Evolutionary conservation across 2,888 invertebrate species (phyloP), one percentile per base, ranked within the genome.

Genomic region (Malthinus seriepunctatus): DNA sequence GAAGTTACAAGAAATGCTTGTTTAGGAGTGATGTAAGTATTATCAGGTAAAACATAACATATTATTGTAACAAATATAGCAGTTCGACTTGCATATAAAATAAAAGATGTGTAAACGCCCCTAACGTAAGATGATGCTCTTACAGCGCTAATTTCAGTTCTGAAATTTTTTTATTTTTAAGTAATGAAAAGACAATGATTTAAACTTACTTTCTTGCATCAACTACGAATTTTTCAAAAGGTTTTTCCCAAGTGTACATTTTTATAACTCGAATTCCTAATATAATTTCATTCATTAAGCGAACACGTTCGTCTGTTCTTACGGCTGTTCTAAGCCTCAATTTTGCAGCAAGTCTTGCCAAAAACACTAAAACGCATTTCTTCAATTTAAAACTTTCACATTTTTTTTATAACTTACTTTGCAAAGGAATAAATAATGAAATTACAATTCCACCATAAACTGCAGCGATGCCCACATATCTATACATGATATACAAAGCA

Each of bases 71-170:
- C 84, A 72, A 89, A 91, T 8, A 93, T 80, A 0, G 94, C 88
- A 35, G 91, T 83, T 63, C 93, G 86, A 69, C 91, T 89, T 0
- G 92, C 89, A 73, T 91, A 93, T 35, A 93, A 88, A 81, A 90
- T 88, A 73, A 86, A 81, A 69, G 83, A 88, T 76, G 85, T 83
- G 80, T 85, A 88, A 61, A 87, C 81, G 32, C 83, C 90, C 61
- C 84, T 84, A 61, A 86, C 80, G 74, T 88, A 88, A 0, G 88
- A 85, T 1, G 71, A 64, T 46, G 62, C 65, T 2, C 67, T 69
- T 7, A 73, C 38, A 1, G 49, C 58, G 8, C 63, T 50, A 8
- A 69, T 57, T 63, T 69, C 69, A 63, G 82, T 83, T 65, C 87
- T 87, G 74, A 10, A 71, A 72, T 55, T 14, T 39, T 63, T 31